Evolutionary conservation across 2,888 invertebrate species (phyloP), one percentile per base, ranked within the genome.

Genomic region (Agonopterix heracliana): DNA sequence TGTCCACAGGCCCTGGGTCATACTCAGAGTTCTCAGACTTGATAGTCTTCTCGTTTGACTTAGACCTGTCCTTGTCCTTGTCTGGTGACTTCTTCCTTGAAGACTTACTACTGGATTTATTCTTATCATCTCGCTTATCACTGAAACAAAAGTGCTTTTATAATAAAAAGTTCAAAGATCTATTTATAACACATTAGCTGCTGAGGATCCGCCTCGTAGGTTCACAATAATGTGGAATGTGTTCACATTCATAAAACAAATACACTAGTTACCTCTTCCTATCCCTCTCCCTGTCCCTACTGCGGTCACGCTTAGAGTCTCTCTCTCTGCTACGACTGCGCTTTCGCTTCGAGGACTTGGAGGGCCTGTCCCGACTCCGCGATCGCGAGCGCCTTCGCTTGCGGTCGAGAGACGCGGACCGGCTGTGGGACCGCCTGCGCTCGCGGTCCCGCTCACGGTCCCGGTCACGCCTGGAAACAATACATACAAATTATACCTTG

Each of bases 1-100:
- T 95, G 70, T 95, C 95, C 54, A 93, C 89, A 71, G 92, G 91
- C 5, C 93, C 92, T 17, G 92, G 92, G 66, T 94, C 93, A 78
- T 94, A 95, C 34, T 93, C 91, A 45, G 85, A 78, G 49, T 90
- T 88, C 54, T 91, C 92, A 42, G 87, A 83, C 69, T 92, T 93
- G 26, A 82, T 70, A 56, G 85, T 80, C 55, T 91, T 89, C 34
- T 91, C 91, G 46, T 90, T 89, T 5, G 91, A 91, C 57, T 90
- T 86, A 0, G 91, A 90, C 54, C 89, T 81, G 47, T 84, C 86
- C 34, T 78, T 68, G 17, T 26, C 14, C 14, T 78, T 81, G 2
- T 89, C 85, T 2, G 86, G 85, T 3, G 85, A 72, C 55, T 87
- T 89, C 64, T 85, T 87, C 44, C 91, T 84, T 14, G 90, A 91